Evolutionary conservation across 1,140 invertebrate genomes (phyloP).

Genomic region (Zaprionus ornatus): DNA sequence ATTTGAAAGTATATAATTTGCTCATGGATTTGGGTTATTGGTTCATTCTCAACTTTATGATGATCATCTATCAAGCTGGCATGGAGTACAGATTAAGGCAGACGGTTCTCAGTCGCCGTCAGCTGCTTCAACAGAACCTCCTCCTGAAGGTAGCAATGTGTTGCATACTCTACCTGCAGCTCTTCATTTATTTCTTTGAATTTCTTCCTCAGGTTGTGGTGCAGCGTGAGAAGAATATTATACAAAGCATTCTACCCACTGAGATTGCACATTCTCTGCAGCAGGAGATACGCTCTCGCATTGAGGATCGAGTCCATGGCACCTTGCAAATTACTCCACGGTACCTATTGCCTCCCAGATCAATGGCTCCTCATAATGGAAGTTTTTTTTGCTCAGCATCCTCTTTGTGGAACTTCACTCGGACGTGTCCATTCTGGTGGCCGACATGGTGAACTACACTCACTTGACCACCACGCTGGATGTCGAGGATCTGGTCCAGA

Average conservation of each 20-base stretch:
- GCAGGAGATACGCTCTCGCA: conserved; percentile 89
- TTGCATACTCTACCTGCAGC: no score
- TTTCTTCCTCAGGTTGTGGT: conserved; percentile 4
- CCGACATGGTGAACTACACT: conserved; percentile 97
- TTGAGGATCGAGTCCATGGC: conserved; percentile 80
- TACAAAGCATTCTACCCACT: conserved; percentile 93
- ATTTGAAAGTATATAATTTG: fast-evolving
- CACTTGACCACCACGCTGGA: conserved; percentile 91
- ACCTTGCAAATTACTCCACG: background rate
- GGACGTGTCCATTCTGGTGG: conserved; percentile 96
- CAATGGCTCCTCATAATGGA: background rate
- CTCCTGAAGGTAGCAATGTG: conserved; percentile 12
- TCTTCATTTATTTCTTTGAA: background rate
- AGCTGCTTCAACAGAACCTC: conserved; percentile 28
- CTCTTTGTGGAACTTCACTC: conserved; percentile 93
- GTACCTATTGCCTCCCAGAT: background rate
- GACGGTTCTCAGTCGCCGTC: conserved; percentile 22
- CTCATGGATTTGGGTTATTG: background rate
- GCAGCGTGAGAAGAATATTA: conserved; percentile 89
- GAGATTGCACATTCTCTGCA: conserved; percentile 91
- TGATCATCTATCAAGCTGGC: background rate
- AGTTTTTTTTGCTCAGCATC: conserved; percentile 85
- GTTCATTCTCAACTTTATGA: background rate
- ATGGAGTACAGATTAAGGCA: conserved; percentile 18
- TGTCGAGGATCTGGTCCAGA: conserved; percentile 92